Base-by-base conservation (phyloP, 2,888 invertebrate species). In the Clunio marinus region DNA sequence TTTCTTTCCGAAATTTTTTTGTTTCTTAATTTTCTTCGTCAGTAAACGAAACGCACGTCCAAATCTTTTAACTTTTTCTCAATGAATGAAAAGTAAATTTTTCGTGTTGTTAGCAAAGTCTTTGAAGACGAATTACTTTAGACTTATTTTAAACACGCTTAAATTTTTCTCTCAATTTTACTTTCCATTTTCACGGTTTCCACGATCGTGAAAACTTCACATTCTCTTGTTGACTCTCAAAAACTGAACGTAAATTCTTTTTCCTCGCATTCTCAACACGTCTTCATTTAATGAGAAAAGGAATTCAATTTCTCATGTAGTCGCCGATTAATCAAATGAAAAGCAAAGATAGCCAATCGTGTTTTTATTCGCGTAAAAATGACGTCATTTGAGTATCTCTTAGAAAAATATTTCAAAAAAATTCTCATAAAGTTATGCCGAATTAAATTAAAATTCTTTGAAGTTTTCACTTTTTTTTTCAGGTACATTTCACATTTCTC, bases 1-100 rank as follows among this genome's bases (percentile, higher is more conserved):
- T 32, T 32, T 32, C 10, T 32, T 45, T 45, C 13, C 13, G 17
- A 15, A 3, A 15, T 45, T 15, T 45, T 45, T 45, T 24, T 2
- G 22, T 17, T 15, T 51, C 17, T 51, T 8, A 45, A 15, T 24
- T 51, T 51, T 51, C 51, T 4, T 2, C 41, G 13, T 15, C 24
- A 2, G 41, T n/a, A 15, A n/a, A 10, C 17, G 10, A 46, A 22
- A 57, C 57, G 8, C 28, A 28, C 57, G 57, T 57, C 57, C 10
- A 8, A 27, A 7, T 25, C 10, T n/a, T 24, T 8, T 13, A 24
- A 20, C n/a, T 27, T 20, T 20, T 27, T 5, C 8, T 57, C 5
- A 13, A 57, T 57, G 57, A 57, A 57, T 57, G 57, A 57, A 28
- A 57, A 15, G 5, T 2, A 28, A 22, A 7, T 41, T 41, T 41